These are phyloP conservation scores for Lampris incognitus DNA, from an alignment of 2,113 vertebrate species.

Conservation along the genomic window DNA sequence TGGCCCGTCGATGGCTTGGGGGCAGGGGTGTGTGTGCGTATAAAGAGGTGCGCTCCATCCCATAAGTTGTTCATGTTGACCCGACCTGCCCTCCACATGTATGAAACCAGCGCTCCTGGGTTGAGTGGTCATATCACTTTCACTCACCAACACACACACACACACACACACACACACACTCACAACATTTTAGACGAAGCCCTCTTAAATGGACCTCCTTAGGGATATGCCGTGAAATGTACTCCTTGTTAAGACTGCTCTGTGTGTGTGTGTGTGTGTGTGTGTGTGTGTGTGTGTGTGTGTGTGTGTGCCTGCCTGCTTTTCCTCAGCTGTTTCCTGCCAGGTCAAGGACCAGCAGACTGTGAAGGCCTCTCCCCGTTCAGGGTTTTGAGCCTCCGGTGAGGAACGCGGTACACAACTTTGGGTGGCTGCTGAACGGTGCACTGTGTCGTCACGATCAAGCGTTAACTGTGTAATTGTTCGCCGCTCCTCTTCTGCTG, in stretches of 20 bases:
- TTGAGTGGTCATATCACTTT: constrained; percentile 79
- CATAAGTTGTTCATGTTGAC: constrained; percentile 59
- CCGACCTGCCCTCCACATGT: constrained; percentile 71
- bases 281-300: constrained; percentile 20
- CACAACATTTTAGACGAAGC: constrained; percentile 73
- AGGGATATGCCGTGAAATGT: constrained; percentile 77
- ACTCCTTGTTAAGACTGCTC: constrained; percentile 75
- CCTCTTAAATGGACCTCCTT: constrained; percentile 80
- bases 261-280: constrained; percentile 3
- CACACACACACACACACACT: constrained; percentile 28
- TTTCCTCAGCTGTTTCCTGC: constrained; percentile 85
- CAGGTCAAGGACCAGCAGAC: constrained; percentile 71
- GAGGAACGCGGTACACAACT: no score
- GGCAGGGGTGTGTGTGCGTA: constrained; percentile 35
- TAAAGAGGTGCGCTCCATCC: constrained; percentile 39
- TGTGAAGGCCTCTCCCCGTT: constrained; percentile 70
- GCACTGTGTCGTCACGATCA: constrained; percentile 31
- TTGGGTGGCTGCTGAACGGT: not conserved
- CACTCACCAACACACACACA: constrained; percentile 57
- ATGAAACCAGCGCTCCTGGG: constrained; percentile 62
- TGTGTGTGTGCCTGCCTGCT: constrained; percentile 73
- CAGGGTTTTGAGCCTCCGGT: not conserved
- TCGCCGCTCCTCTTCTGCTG: not conserved
- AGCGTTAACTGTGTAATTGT: constrained; percentile 28
- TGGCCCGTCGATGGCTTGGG: constrained; percentile 43